These are phyloP conservation scores for Linnaemya vulpina DNA, from an alignment of 2,888 invertebrate species.

Conservation along the genomic window DNA sequence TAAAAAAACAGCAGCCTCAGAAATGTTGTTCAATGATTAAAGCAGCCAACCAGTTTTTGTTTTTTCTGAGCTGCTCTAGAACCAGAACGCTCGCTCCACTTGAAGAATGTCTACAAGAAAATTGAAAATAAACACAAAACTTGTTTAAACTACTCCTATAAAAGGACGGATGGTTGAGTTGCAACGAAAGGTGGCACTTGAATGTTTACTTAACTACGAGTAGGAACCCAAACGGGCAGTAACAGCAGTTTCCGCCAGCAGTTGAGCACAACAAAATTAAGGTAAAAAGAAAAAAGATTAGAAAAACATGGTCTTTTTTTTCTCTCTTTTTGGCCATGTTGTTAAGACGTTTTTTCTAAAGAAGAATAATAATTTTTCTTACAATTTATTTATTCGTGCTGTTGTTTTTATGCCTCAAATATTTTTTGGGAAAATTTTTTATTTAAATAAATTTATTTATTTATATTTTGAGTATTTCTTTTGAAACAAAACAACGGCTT, in stretches of 20 bases:
- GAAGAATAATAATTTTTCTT: background rate
- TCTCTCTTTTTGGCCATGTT: conserved; percentile 44
- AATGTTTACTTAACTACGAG: conserved; percentile 59
- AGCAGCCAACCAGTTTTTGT: conserved; percentile 47
- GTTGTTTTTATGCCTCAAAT: conserved; percentile 63
- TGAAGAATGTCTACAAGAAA: conserved; percentile 56
- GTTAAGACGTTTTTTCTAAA: conserved; percentile 17
- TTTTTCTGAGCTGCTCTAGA: conserved; percentile 50
- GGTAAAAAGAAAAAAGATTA: conserved; percentile 16
- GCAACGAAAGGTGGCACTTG: conserved; percentile 44
- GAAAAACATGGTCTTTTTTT: conserved; percentile 55
- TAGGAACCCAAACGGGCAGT: conserved; percentile 37
- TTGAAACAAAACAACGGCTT: conserved; percentile 25
- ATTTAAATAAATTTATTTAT: conserved; percentile 28
- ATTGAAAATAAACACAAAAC: conserved; percentile 47
- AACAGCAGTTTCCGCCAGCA: background rate
- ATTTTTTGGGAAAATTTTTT: conserved; percentile 26
- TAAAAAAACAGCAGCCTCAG: background rate
- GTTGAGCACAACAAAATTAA: conserved; percentile 17
- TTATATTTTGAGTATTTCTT: conserved; percentile 9
- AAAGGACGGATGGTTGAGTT: conserved; percentile 12
- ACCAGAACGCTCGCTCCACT: conserved; percentile 56
- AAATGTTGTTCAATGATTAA: background rate
- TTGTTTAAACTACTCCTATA: conserved; percentile 25
- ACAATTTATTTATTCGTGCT: conserved; percentile 4